A percentile compares a stretch with the other conserved stretches of the same genome.
Evolutionary conservation across 2,888 invertebrate species (phyloP).

Genomic region (Sisyra terminalis): DNA sequence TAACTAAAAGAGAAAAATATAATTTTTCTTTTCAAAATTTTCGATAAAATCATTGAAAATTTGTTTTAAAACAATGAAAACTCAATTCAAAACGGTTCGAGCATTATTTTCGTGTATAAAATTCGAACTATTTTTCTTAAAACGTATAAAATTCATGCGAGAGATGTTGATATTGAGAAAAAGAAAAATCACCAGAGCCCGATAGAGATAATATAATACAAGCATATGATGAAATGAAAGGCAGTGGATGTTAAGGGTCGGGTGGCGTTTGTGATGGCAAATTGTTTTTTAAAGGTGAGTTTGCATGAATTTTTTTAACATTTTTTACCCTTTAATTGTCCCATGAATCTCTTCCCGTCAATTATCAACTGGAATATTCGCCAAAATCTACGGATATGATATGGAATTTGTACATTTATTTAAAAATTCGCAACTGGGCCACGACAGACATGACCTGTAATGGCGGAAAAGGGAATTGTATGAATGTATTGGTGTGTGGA

Average conservation of each 20-base stretch:
- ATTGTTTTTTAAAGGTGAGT: constrained; percentile 63
- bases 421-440: constrained; percentile 6
- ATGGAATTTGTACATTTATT: neutral
- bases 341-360: neutral
- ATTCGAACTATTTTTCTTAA: too few relatives aligned
- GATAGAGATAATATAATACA: neutral
- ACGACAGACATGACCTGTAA: constrained; percentile 7
- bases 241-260: constrained; percentile 62
- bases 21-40: neutral
- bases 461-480: constrained; percentile 8
- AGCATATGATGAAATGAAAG: constrained; percentile 23
- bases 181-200: constrained; percentile 6
- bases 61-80: neutral
- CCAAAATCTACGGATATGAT: neutral
- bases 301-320: neutral
- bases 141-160: neutral
- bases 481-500: neutral
- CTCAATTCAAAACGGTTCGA: neutral
- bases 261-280: constrained; percentile 65
- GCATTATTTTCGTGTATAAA: too few relatives aligned
- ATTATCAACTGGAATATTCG: neutral
- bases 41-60: neutral
- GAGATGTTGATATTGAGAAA: constrained; percentile 3
- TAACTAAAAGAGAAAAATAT: neutral
- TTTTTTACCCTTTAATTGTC: neutral